These are phyloP conservation scores for Clupea harengus DNA, from an alignment of 2,113 vertebrate genomes.

Conservation along the genomic window DNA sequence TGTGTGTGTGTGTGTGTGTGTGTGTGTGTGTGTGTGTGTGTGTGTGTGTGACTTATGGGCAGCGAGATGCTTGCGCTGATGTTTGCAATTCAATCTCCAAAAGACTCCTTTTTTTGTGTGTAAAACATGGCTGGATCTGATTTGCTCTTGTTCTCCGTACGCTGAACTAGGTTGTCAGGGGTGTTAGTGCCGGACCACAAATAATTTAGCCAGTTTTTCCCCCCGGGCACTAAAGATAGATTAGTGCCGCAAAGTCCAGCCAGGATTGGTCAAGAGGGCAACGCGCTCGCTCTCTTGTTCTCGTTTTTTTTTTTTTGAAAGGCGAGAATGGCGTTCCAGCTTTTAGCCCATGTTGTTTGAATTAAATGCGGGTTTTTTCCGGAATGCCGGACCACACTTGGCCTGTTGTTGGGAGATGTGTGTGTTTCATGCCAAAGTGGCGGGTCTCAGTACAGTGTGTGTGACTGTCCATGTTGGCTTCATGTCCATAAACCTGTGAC, in stretches of 20 bases:
- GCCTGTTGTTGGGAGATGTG: neutral
- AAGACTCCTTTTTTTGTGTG: neutral
- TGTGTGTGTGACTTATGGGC: neutral
- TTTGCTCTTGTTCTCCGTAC: neutral
- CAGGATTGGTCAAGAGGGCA: slow-evolving; percentile 13
- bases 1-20: no score
- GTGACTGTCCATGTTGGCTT: neutral
- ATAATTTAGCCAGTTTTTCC: neutral
- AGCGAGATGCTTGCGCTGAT: neutral
- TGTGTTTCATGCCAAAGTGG: neutral
- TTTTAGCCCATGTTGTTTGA: slow-evolving; percentile 28
- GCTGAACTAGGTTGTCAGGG: neutral
- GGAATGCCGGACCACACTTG: slow-evolving; percentile 1
- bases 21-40: no score
- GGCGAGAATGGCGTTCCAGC: slow-evolving; percentile 34
- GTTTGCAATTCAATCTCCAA: slow-evolving; percentile 2
- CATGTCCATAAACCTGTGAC: neutral
- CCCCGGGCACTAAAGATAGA: neutral
- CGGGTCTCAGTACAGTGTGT: neutral
- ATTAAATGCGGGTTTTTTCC: slow-evolving; percentile 9
- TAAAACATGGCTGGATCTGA: slow-evolving; percentile 4
- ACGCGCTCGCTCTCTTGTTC: slow-evolving; percentile 35
- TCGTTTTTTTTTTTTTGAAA: slow-evolving; percentile 38
- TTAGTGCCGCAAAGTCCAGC: neutral
- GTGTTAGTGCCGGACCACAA: neutral